Percentiles rank a stretch among this genome's conserved stretches.
Evolutionary conservation across 2,113 vertebrate species (phyloP).

Genomic region (Austrofundulus limnaeus): DNA sequence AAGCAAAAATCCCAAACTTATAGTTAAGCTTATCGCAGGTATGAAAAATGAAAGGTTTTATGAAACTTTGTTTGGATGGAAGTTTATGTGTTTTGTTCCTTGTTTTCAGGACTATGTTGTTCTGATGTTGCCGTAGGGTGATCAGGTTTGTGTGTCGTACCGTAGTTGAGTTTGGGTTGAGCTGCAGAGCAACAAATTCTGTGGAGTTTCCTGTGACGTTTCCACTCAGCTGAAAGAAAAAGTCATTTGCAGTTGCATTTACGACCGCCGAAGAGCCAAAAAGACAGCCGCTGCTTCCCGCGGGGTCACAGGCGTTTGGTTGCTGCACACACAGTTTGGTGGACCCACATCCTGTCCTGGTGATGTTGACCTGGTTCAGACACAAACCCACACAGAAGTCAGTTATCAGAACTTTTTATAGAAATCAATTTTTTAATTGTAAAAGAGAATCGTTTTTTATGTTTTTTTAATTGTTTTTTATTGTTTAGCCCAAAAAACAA

Average conservation of each 20-base stretch:
- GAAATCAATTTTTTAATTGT: no score
- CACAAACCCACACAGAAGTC: neutral
- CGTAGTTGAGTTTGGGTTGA: rapidly evolving
- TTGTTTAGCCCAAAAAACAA: neutral
- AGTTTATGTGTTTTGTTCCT: no score
- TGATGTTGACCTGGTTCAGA: constrained; percentile 47
- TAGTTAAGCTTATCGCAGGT: no score
- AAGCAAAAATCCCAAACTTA: no score
- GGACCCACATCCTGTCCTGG: neutral
- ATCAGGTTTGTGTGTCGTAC: constrained; percentile 15
- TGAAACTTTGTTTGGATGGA: no score
- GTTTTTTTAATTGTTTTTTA: neutral
- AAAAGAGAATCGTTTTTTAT: no score
- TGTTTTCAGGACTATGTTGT: neutral
- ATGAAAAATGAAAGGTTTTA: no score
- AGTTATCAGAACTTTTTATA: neutral
- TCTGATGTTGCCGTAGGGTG: neutral
- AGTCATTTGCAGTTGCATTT: rapidly evolving
- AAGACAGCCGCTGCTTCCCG: constrained; percentile 20
- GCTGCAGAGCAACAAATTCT: constrained; percentile 52
- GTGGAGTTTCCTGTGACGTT: rapidly evolving
- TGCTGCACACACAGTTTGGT: constrained; percentile 39
- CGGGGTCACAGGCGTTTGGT: constrained; percentile 15
- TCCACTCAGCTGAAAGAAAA: constrained; percentile 42
- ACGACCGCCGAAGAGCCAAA: constrained; percentile 12